Conservation (phyloP, 1,140 invertebrate genomes). For the Helicoverpa armigera region DNA sequence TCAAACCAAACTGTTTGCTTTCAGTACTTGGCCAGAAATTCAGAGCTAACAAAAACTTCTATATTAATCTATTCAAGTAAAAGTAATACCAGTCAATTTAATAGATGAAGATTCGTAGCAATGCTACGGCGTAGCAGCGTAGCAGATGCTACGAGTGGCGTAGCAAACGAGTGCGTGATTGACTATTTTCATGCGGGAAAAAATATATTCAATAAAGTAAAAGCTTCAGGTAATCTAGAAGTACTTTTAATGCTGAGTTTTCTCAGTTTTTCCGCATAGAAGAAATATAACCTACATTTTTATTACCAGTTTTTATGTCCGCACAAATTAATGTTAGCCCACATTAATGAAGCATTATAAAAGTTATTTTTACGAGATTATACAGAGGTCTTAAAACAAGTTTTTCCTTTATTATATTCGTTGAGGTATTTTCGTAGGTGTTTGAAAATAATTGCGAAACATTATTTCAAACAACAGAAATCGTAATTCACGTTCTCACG, state of each 20-base stretch:
- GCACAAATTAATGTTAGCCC: too few relatives aligned
- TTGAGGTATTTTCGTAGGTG: background rate
- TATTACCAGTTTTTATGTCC: too few relatives aligned
- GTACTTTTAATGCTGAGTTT: too few relatives aligned
- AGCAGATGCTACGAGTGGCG: background rate
- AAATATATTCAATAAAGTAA: too few relatives aligned
- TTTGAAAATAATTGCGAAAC: background rate
- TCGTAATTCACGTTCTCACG: too few relatives aligned
- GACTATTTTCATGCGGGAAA: too few relatives aligned
- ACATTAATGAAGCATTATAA: too few relatives aligned
- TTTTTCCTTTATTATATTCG: constrained; percentile 31
- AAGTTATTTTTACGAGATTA: too few relatives aligned
- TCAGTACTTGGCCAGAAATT: too few relatives aligned
- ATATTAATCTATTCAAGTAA: background rate
- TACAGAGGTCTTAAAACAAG: background rate
- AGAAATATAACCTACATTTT: too few relatives aligned
- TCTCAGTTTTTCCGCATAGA: too few relatives aligned
- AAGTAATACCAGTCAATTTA: background rate
- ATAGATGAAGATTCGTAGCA: background rate
- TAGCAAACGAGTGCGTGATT: background rate
- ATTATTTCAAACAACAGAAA: background rate
- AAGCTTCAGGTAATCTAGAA: too few relatives aligned
- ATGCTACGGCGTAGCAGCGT: background rate
- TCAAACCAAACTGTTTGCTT: constrained; percentile 8
- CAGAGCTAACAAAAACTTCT: background rate